Evolutionary conservation across 1,140 invertebrate species (phyloP), one percentile per base, ranked within the genome.

Genomic region (Bombus sylvicola): DNA sequence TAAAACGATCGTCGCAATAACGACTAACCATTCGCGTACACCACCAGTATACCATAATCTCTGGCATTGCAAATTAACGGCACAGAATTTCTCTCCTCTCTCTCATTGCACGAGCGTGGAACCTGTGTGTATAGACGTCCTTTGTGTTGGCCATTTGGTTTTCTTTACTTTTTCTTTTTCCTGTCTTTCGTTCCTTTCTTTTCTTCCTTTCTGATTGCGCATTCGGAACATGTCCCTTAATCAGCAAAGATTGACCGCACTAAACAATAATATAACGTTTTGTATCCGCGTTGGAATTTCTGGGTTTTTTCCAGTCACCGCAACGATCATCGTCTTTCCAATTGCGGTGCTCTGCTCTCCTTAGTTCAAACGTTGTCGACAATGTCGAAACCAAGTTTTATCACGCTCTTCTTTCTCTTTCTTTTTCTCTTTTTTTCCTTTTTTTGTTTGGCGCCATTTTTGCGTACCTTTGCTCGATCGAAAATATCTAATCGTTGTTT

Each of bases 61-160:
- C 43, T 59, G 53, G 47, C 41, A 64, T 47, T 53, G 66, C 37
- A 37, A 64, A 75, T 76, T 83, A 83, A 85, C 79, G 37, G n/a
- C 62, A 28, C 22, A 69, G 1, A 25, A 5, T 37, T 34, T 28
- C 37, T 28, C n/a, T 72, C 89, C 34, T 34, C 93, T 64, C 31
- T 59, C 15, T 62, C 43, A 41, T 76, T 89, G 89, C 88, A 91
- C 89, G 90, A 90, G 91, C 88, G 87, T 88, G 86, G 88, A 89
- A 90, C 85, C 81, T 84, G 83, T 87, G 86, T 90, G 96, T 94
- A 57, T 68, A 43, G 62, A 76, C 37, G 43, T 76, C 39, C 10
- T 66, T n/a, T 74, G 39, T 76, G n/a, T 66, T 77, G 1, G 10
- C 10, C 47, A 34, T 74, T 72, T 47, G 64, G 25, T 59, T 39